Evolutionary conservation across 2,888 invertebrate species (phyloP).

Genomic region (Dolichopus griseipennis): DNA sequence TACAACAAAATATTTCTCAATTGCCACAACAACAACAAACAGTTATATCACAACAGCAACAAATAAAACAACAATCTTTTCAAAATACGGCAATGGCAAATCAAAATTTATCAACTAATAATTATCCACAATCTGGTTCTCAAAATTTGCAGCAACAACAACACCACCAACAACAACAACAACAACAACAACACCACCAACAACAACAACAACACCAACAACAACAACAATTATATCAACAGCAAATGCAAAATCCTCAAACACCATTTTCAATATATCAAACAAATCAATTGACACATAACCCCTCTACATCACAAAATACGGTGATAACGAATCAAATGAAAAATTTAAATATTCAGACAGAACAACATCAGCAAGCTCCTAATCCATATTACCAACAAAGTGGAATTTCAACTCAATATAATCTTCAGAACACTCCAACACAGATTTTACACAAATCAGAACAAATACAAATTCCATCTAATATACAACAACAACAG

Average conservation of each 20-base stretch:
- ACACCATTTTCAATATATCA: slow-evolving; percentile 11
- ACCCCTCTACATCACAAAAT: neutral
- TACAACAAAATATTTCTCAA: slow-evolving; percentile 20
- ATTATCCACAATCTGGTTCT: neutral
- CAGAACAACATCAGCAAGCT: slow-evolving; percentile 2
- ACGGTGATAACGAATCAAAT: slow-evolving; percentile 12
- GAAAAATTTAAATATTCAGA: slow-evolving; percentile 13
- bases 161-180: slow-evolving; percentile 8
- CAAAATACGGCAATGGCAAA: neutral
- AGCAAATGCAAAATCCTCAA: slow-evolving; percentile 16
- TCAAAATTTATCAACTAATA: neutral
- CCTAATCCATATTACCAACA: neutral
- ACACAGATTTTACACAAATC: neutral
- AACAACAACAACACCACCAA: slow-evolving; percentile 17
- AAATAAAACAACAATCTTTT: neutral
- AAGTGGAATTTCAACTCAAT: neutral
- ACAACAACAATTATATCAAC: too few species aligned
- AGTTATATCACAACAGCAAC: slow-evolving; percentile 25
- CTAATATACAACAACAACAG: slow-evolving; percentile 15
- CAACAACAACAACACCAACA: slow-evolving; percentile 5
- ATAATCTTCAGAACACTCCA: neutral
- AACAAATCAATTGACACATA: neutral
- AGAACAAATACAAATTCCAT: slow-evolving; percentile 16
- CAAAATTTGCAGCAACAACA: slow-evolving; percentile 13
- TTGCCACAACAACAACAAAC: slow-evolving; percentile 27